Conservation (phyloP, 2,888 invertebrate species). For the Troilus luridus region DNA sequence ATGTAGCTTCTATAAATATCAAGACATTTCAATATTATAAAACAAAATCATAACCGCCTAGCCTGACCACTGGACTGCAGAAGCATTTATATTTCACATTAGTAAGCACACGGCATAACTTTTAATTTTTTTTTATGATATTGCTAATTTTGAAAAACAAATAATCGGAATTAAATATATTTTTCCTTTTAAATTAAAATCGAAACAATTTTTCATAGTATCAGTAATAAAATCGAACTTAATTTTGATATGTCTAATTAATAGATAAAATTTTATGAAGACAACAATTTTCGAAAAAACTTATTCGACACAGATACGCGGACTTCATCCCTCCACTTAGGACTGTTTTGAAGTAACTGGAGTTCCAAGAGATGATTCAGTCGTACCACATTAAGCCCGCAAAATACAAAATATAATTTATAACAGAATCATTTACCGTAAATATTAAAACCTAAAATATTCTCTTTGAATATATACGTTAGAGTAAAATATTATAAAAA, state of each 20-base stretch:
- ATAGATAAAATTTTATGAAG: neutral
- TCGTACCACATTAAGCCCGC: neutral
- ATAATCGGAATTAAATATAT: neutral
- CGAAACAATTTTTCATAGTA: neutral
- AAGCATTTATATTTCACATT: neutral
- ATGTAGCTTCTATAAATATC: neutral
- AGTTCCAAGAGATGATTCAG: constrained; percentile 36
- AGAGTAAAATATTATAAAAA: neutral
- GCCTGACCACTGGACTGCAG: neutral
- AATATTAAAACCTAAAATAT: neutral
- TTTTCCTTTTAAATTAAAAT: neutral
- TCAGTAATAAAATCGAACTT: neutral
- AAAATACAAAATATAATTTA: neutral
- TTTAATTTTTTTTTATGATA: neutral
- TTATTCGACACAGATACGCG: neutral
- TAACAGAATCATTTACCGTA: neutral
- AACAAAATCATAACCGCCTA: neutral
- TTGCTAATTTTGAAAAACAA: neutral
- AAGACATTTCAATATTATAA: neutral
- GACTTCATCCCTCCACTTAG: neutral
- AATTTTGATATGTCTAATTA: neutral
- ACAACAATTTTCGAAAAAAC: constrained; percentile 11
- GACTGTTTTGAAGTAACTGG: constrained; percentile 13
- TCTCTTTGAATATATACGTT: too few species aligned
- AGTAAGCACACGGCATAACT: neutral